Evolutionary conservation across 2,113 vertebrate species (phyloP), one percentile per base, ranked within the genome.

Genomic region (Lophius piscatorius): DNA sequence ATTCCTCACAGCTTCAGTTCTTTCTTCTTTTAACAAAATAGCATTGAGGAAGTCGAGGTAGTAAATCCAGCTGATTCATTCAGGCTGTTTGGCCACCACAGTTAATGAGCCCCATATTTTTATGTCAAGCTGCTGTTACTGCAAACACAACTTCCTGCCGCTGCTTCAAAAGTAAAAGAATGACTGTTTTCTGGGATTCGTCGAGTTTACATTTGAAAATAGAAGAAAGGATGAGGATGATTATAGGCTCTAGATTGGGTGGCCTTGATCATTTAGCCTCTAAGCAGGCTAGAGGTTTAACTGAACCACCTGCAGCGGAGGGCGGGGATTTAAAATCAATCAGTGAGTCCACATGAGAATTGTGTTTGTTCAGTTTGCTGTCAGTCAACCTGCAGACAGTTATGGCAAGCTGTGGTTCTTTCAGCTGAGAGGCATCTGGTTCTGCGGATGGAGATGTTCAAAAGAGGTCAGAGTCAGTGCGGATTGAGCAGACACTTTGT

Each of bases 61-160:
- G 40, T 59, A 52, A 56, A 74, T 62, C 6, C 44, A 26, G 39
- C 57, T 41, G 28, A 54, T 75, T 72, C 48, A 63, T 54, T 68
- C 38, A 56, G 39, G 52, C 44, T 41, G 16, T 39, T 60, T 29
- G 36, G 49, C n/a, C 26, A 6, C 26, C 8, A 23, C n/a, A 58
- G 5, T 42, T 31, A 31, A 31, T 31, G 29, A 31, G 9, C 29
- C 29, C 29, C 29, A 31, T 31, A 9, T 65, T 69, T 29, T 3
- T 24, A 46, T 17, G 16, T 72, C 49, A n/a, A 58, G 22, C 22
- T 56, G 29, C 46, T 63, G 60, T 63, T 52, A 31, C 41, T 52
- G 35, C 9, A 47, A 54, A 52, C 41, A 28, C 33, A 24, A 28
- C 17, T 41, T 51, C 22, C 61, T 50, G 49, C 40, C 26, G 47